Percentiles rank a stretch among this genome's conserved stretches.
Evolutionary conservation across 1,140 invertebrate genomes (phyloP).

Genomic region (Zaprionus africanus): DNA sequence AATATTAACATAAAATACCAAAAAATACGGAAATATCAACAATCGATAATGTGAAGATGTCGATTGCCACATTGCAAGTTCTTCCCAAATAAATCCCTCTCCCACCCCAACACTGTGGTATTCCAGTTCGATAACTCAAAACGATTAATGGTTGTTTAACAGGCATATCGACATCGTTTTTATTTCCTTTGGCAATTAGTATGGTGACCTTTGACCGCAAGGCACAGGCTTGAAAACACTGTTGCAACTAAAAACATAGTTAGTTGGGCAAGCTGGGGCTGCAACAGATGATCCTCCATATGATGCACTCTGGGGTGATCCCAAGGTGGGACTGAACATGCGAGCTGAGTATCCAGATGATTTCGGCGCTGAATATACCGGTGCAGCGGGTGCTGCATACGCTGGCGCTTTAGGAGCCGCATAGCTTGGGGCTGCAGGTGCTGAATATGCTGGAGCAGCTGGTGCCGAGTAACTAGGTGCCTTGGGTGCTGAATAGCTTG

Average conservation of each 20-base stretch:
- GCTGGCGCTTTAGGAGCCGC: background rate
- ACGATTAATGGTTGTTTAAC: background rate
- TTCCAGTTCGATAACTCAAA: too few species aligned
- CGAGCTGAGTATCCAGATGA: constrained; percentile 39
- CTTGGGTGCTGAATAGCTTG: background rate
- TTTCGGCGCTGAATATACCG: constrained; percentile 28
- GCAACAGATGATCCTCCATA: constrained; percentile 48
- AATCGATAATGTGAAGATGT: too few species aligned
- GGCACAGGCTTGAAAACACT: constrained; percentile 59
- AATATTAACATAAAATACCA: too few species aligned
- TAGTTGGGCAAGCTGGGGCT: constrained; percentile 58
- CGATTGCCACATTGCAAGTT: too few species aligned
- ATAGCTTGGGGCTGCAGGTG: constrained; percentile 36
- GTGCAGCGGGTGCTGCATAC: constrained; percentile 42
- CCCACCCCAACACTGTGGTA: too few species aligned
- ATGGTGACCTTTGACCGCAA: constrained; percentile 50
- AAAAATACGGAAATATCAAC: too few species aligned
- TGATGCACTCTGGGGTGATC: constrained; percentile 23
- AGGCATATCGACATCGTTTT: background rate
- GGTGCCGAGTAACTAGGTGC: constrained; percentile 7
- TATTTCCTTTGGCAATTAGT: constrained; percentile 20
- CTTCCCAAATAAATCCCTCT: too few species aligned
- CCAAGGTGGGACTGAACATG: constrained; percentile 40
- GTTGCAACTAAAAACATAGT: constrained; percentile 61
- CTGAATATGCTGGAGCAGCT: constrained; percentile 39